Evolutionary conservation across 2,888 invertebrate genomes (phyloP), one percentile per base, ranked within the genome.

Genomic region (Adelphocoris suturalis): DNA sequence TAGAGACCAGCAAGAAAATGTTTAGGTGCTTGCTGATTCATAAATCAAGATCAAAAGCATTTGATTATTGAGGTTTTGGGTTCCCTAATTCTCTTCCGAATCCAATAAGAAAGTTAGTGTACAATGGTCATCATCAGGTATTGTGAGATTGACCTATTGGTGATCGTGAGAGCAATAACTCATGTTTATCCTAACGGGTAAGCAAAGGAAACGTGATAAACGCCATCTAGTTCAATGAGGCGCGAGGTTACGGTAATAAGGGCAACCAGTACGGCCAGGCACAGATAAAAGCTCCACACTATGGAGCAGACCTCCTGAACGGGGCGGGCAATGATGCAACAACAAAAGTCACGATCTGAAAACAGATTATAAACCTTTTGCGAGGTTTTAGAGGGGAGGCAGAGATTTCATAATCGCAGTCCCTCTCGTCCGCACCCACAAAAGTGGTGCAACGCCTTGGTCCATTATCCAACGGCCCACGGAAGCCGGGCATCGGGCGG

Each of bases 351-450:
- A 86, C 86, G 86, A 86, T 75, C 76, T 86, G 68, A 46, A 48
- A 86, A 86, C 86, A 76, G 86, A 86, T 86, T 86, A 86, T 86
- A 75, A 86, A 86, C 86, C 68, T 75, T 85, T 48, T 47, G 86
- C 86, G 86, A 86, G 86, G 86, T 47, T 37, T 68, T 47, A 23
- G 27, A 82, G 27, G 52, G 82, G 27, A 52, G 52, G 37, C 37
- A 37, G 28, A 52, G 27, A 27, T 86, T 68, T 86, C 86, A 55
- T 76, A 86, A 86, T 86, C 76, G 76, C 37, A 75, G 86, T 76
- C 23, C 46, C 68, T n/a, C 27, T 68, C 48, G 86, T 48, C 86
- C 86, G 86, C 86, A 48, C 86, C 86, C 86, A 86, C 86, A 68
- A 14, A 68, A 75, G 76, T 86, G 86, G 86, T 76, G 86, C 48